Evolutionary conservation across 1,140 invertebrate genomes (phyloP), one percentile per base, ranked within the genome.

Genomic region (Nebria ingens): DNA sequence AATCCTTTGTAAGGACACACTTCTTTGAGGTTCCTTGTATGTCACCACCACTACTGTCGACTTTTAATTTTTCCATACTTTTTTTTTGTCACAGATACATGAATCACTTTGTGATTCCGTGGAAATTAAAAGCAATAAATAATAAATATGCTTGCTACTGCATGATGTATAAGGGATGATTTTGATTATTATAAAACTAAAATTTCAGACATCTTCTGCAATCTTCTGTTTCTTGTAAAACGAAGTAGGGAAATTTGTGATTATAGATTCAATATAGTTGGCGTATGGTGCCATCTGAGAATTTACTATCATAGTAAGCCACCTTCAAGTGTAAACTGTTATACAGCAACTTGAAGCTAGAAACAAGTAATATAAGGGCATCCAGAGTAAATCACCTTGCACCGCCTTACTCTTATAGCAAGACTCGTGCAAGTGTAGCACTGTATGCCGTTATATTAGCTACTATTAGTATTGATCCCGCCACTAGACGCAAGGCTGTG

Each of bases 21-120:
- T 56, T 56, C 34, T 50, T 52, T 52, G 56, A 53, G 53, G 56
- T 9, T 42, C 53, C 51, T 53, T 53, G 29, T 53, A 22, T 51
- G 51, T 56, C 25, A 22, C 38, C 40, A 22, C 29, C 40, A 52
- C 42, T 56, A 51, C 4, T 56, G 49, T 51, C 42, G 20, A 20
- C 49, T 54, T 34, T 45, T 11, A 45, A 11, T 45, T 45, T 45
- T 45, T 45, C 40, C 40, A 45, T 29, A n/a, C n/a, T n/a, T 34
- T 11, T 45, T 45, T 12, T 17, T 12, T 45, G n/a, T 12, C 40
- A 45, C 40, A 45, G 3, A 11, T 9, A 12, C 15, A 45, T 45
- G 9, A 6, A 45, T 4, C 40, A 6, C 15, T 3, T 9, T 45
- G 40, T 12, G n/a, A n/a, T n/a, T n/a, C n/a, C n/a, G n/a, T n/a